Evolutionary conservation across 2,888 invertebrate species (phyloP).

Genomic region (Pristionchus maxplancki): DNA sequence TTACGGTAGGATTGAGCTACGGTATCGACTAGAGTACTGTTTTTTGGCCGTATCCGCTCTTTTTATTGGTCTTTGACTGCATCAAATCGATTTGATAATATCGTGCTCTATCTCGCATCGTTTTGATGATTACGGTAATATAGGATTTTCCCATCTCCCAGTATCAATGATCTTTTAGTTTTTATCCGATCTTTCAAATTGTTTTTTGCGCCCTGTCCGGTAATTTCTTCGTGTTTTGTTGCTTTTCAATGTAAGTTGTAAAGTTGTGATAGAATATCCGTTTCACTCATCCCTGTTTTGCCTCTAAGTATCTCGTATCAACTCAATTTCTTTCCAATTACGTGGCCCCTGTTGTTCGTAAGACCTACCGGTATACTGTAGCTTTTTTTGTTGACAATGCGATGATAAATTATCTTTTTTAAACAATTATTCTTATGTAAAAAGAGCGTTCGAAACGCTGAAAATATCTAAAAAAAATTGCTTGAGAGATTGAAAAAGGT

Average conservation of each 20-base stretch:
- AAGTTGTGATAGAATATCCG: slow-evolving; percentile 1
- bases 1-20: background rate
- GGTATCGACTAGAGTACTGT: background rate
- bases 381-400: slow-evolving; percentile 10
- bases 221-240: background rate
- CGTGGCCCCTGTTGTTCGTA: background rate
- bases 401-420: background rate
- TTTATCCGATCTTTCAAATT: background rate
- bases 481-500: too few species aligned
- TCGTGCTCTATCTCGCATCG: background rate
- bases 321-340: background rate
- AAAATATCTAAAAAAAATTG: background rate
- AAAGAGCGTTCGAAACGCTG: background rate
- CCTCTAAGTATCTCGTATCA: background rate
- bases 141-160: background rate
- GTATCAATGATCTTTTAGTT: background rate
- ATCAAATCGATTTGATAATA: background rate
- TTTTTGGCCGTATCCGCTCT: background rate
- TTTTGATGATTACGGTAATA: background rate
- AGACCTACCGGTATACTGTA: background rate
- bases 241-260: background rate
- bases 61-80: background rate
- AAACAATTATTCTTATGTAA: background rate
- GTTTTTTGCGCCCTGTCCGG: background rate
- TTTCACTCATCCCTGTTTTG: background rate